Evolutionary conservation across 2,113 vertebrate genomes (phyloP).

Genomic region (Vombatus ursinus): DNA sequence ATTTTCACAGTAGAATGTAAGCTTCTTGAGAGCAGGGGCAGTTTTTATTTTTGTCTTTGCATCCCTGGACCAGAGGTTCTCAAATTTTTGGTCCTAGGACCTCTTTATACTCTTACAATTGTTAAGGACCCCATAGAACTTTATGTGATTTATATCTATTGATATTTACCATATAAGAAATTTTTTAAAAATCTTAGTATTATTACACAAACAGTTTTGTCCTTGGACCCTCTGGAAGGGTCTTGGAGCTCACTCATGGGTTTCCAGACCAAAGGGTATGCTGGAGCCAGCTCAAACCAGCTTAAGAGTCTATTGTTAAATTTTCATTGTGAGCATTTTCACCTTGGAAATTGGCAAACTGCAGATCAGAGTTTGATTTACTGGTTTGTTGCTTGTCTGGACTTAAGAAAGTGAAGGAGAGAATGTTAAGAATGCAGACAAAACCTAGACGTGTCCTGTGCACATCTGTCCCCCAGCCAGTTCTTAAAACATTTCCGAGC

Average conservation of each 20-base stretch:
- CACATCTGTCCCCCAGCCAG: not conserved
- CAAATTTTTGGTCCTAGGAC: not conserved
- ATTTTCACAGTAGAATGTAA: not conserved
- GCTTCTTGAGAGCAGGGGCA: not conserved
- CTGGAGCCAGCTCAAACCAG: not conserved
- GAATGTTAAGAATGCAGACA: not conserved
- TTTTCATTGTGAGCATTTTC: not conserved
- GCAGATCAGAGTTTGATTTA: not conserved
- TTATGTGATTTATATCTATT: not conserved
- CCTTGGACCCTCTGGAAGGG: not conserved
- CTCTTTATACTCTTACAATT: not conserved
- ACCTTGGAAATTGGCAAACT: not conserved
- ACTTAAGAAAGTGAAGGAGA: not conserved
- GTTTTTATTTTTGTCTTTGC: not conserved
- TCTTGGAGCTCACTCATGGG: not conserved
- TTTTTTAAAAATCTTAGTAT: not conserved
- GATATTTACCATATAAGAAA: not conserved
- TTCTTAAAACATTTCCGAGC: not conserved
- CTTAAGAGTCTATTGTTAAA: not conserved
- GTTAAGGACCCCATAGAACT: not conserved
- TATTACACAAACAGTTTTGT: not conserved
- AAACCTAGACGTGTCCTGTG: not conserved
- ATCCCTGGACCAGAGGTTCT: not conserved
- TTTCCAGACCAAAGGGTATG: not conserved
- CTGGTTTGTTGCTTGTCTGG: not conserved